Evolutionary conservation across 2,888 invertebrate genomes (phyloP), one percentile per base, ranked within the genome.

Genomic region (Agelastica alni): DNA sequence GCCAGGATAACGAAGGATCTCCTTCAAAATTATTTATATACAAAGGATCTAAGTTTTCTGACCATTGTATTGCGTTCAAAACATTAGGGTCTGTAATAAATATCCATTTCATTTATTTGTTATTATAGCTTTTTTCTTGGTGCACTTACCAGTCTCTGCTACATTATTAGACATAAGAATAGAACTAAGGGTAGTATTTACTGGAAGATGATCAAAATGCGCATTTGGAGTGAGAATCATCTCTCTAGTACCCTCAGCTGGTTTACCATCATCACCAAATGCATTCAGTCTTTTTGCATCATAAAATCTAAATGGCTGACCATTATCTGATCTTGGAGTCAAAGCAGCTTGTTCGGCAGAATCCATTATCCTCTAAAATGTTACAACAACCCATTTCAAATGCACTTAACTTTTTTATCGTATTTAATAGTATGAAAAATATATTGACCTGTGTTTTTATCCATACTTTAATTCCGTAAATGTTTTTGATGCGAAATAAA

Each of bases 1-100:
- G 99, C 95, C 97, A 99, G n/a, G 93, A 92, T 32, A 96, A 81
- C 1, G 91, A 88, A 0, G 94, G 91, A 78, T 96, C 94, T 61
- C 86, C 86, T 72, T 92, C 89, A 74, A 91, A 91, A 80, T 97
- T 97, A 73, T 89, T 89, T 65, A 86, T 86, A 78, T 96, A 97
- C 59, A 91, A 81, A 13, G 89, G 87, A 76, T 97, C 94, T 73
- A 99, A 81, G 71, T 91, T 89, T 65, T 92, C 89, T 47, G 96
- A 96, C 98, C 98, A 99, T 69, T 91, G 88, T 63, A 98, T 91
- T 48, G 94, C 92, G 71, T 91, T 88, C 69, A 92, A 83, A 12
- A 97, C 89, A 65, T 92, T 90, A 9, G 83, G 78, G 71, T 92
- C 91, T 89, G 79, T 67, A 71, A 73, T 39, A n/a, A n/a, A n/a